Conservation (phyloP, 2,113 vertebrate genomes). For the Hepsetus odoe region DNA sequence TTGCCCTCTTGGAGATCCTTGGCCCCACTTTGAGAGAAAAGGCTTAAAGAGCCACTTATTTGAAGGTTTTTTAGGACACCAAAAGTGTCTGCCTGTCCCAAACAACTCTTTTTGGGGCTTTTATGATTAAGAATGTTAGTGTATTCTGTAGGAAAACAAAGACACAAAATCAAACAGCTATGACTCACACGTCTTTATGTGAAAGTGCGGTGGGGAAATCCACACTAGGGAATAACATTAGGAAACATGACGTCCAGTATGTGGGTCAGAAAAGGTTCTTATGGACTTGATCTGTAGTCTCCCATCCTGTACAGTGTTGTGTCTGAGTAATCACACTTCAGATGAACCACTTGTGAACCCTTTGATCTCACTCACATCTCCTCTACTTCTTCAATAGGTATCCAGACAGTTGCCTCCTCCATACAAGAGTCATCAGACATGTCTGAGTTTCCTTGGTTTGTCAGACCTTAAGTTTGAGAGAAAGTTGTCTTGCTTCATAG, state of each 20-base stretch:
- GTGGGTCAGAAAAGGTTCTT: not conserved
- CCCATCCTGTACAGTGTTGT: not conserved
- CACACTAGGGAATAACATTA: constrained; percentile 1
- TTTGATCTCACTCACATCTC: not conserved
- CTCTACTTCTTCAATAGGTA: not conserved
- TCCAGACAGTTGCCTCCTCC: not conserved
- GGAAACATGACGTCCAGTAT: not conserved
- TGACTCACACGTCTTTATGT: not conserved
- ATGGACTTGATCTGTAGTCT: not conserved
- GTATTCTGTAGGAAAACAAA: not conserved
- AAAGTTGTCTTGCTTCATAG: not conserved
- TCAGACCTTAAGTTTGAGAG: constrained; percentile 15
- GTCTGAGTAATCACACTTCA: constrained; percentile 13
- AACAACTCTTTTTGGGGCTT: no score
- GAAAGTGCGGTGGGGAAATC: not conserved
- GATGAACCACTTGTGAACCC: constrained; percentile 8
- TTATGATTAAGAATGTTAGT: not conserved
- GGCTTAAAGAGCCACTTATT: not conserved
- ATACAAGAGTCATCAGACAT: constrained; percentile 2
- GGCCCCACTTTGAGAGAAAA: no score
- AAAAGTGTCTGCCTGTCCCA: not conserved
- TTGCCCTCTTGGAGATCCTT: no score
- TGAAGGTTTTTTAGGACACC: not conserved
- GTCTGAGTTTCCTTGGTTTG: constrained; percentile 1
- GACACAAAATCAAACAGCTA: not conserved